Conservation (phyloP, 30 jellyfish, hydroid and myxozoan species). For the Turritopsis rubra region DNA sequence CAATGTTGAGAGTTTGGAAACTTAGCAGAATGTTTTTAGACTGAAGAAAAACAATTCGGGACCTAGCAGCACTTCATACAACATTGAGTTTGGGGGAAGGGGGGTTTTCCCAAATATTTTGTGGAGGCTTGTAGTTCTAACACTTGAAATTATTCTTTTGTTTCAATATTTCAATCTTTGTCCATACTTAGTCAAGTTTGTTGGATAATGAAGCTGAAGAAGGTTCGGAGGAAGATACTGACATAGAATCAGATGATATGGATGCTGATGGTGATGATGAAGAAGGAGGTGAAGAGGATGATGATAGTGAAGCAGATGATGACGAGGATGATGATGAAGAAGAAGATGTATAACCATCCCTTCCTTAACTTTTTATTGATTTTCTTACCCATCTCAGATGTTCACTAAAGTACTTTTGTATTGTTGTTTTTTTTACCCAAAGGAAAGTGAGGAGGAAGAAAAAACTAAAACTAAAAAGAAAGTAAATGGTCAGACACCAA, state of each 20-base stretch:
- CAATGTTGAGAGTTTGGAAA: too few species aligned
- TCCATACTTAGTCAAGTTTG: neutral
- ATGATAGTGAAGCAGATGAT: neutral
- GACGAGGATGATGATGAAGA: constrained; percentile 15
- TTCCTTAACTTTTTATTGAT: neutral
- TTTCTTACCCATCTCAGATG: neutral
- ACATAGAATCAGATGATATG: constrained; percentile 1
- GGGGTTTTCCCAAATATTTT: too few species aligned
- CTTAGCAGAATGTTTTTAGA: too few species aligned
- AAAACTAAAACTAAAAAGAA: constrained; percentile 20
- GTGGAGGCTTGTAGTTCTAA: too few species aligned
- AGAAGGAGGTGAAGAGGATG: constrained; percentile 7
- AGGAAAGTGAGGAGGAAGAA: constrained; percentile 31
- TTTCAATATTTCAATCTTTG: too few species aligned
- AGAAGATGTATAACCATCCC: neutral
- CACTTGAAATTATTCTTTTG: too few species aligned
- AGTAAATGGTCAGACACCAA: constrained; percentile 4
- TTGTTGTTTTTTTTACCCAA: neutral
- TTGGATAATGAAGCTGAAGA: constrained; percentile 17
- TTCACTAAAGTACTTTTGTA: neutral
- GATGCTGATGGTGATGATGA: constrained; percentile 3
- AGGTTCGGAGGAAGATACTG: constrained; percentile 1
- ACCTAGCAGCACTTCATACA: too few species aligned
- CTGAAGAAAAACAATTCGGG: too few species aligned
- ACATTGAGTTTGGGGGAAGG: too few species aligned